Conservation (phyloP, 2,888 invertebrate species). For the Scaptomyza flava region DNA sequence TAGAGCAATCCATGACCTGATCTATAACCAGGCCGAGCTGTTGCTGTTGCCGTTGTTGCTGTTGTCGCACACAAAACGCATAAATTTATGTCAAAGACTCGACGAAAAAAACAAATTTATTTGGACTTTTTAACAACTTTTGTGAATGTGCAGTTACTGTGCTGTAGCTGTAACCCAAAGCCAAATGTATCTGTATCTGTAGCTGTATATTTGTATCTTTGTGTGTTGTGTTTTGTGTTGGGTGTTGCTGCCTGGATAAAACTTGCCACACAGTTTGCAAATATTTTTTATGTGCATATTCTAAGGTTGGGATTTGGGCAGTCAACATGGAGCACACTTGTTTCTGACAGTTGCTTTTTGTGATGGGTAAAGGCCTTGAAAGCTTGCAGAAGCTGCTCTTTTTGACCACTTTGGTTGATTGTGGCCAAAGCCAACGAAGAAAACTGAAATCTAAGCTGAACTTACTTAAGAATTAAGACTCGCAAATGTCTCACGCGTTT, state of each 20-base stretch:
- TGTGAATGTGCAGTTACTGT: slow-evolving; percentile 37
- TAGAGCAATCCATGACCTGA: slow-evolving; percentile 62
- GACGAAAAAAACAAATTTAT: slow-evolving; percentile 71
- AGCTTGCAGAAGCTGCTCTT: slow-evolving; percentile 28
- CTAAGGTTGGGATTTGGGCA: background rate
- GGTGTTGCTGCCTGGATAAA: slow-evolving; percentile 39
- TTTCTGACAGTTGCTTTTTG: slow-evolving; percentile 6
- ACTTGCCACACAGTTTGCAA: slow-evolving; percentile 50
- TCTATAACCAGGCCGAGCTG: slow-evolving; percentile 59
- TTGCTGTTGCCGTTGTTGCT: slow-evolving; percentile 25
- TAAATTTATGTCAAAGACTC: slow-evolving; percentile 77
- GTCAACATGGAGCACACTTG: slow-evolving; percentile 15
- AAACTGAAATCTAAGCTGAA: slow-evolving; percentile 18
- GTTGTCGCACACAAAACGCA: slow-evolving; percentile 69
- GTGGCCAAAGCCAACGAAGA: slow-evolving; percentile 16
- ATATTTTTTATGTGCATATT: slow-evolving; percentile 62
- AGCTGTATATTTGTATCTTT: slow-evolving; percentile 13
- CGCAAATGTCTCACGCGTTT: slow-evolving; percentile 2
- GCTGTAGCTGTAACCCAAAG: slow-evolving; percentile 1
- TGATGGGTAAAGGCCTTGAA: slow-evolving; percentile 11
- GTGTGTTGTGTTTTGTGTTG: slow-evolving; percentile 6
- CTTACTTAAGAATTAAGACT: background rate
- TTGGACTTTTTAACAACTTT: slow-evolving; percentile 79
- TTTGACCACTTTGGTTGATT: slow-evolving; percentile 71
- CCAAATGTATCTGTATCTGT: slow-evolving; percentile 14